These are phyloP conservation scores for Phyllopteryx taeniolatus DNA, from an alignment of 2,113 vertebrate genomes.

Conservation along the genomic window DNA sequence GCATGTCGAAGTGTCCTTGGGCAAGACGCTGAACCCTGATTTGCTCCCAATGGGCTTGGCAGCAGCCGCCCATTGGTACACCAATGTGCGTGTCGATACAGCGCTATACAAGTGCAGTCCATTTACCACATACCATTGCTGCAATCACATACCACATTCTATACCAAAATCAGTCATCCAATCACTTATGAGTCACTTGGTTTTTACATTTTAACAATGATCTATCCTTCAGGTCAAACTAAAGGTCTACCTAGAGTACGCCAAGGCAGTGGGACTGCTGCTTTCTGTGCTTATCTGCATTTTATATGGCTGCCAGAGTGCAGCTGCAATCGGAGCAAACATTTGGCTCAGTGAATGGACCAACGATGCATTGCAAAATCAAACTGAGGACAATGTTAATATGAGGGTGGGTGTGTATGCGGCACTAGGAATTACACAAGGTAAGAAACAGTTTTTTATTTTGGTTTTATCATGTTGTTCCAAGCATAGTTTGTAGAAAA, in stretches of 20 bases:
- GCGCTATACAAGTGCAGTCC: no score
- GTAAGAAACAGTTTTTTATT: constrained; percentile 63
- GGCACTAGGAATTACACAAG: constrained; percentile 85
- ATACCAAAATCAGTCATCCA: background rate
- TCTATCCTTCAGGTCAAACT: constrained; percentile 79
- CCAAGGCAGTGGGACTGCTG: constrained; percentile 78
- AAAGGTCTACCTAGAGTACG: constrained; percentile 84
- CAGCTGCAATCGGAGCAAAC: constrained; percentile 83
- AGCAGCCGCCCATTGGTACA: no score
- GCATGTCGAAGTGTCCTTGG: no score
- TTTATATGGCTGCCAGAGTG: constrained; percentile 84
- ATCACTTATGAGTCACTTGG: background rate
- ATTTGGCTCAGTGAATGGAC: constrained; percentile 96
- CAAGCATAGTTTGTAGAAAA: background rate
- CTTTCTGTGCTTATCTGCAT: constrained; percentile 78
- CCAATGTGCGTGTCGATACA: no score
- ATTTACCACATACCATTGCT: background rate
- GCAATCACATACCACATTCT: background rate
- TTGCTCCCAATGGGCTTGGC: no score
- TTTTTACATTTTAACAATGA: background rate
- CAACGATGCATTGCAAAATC: constrained; percentile 70
- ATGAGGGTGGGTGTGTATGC: constrained; percentile 87
- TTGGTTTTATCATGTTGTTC: background rate
- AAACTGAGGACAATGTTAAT: constrained; percentile 65
- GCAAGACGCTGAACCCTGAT: no score